phyloP scores from a whole-genome alignment of 2,888 invertebrate genomes.

The Tetragnatha montana region DNA sequence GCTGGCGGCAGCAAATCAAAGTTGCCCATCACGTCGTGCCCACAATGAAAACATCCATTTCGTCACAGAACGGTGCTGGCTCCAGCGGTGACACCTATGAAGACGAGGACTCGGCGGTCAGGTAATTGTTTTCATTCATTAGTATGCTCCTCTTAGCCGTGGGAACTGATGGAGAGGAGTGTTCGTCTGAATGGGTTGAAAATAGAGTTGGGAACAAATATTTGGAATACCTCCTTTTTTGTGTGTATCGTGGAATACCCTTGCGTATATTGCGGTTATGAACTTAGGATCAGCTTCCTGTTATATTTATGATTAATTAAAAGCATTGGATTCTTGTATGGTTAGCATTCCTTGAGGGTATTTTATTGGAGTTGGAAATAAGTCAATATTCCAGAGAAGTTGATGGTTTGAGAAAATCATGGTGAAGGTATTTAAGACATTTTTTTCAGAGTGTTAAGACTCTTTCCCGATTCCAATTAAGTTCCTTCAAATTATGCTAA shows the following conservation, averaged over 20 bases:
- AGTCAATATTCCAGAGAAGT: no score
- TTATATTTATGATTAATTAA: not conserved
- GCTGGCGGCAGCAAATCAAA: slow-evolving; percentile 76
- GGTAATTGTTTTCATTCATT: slow-evolving; percentile 20
- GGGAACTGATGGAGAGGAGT: not conserved
- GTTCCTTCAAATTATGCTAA: no score
- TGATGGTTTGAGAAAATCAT: no score
- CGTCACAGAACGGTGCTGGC: slow-evolving; percentile 34
- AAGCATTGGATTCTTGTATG: not conserved
- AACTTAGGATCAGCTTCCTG: not conserved
- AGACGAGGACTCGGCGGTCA: slow-evolving; percentile 68
- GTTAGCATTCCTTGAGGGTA: no score
- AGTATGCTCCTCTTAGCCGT: not conserved
- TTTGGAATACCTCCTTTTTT: not conserved
- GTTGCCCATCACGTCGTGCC: slow-evolving; percentile 72
- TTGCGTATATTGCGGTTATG: not conserved
- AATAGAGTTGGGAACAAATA: no score
- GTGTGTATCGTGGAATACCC: not conserved
- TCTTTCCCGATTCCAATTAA: no score
- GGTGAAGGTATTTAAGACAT: no score
- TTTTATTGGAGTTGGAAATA: no score
- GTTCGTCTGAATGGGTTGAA: no score
- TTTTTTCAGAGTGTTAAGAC: no score
- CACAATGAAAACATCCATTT: slow-evolving; percentile 31
- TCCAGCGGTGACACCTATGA: slow-evolving; percentile 67